These are phyloP conservation scores for Epinotia brunnichana DNA, from an alignment of 2,888 invertebrate genomes.

Conservation along the genomic window DNA sequence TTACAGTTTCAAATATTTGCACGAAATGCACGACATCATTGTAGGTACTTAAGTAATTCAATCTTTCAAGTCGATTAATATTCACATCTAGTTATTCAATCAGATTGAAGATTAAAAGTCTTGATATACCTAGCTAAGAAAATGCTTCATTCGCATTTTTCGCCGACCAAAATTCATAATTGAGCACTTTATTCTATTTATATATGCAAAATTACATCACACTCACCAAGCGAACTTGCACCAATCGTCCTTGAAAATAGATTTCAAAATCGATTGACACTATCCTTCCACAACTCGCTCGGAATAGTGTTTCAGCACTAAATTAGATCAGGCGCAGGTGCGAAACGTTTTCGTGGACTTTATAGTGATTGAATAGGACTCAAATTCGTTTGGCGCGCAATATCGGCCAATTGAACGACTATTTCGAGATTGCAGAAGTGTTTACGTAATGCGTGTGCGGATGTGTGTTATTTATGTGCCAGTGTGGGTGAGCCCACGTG, in stretches of 20 bases:
- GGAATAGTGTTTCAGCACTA: slow-evolving; percentile 33
- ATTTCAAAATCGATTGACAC: slow-evolving; percentile 24
- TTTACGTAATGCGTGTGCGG: slow-evolving; percentile 23
- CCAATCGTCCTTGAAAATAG: slow-evolving; percentile 1
- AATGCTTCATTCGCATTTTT: not conserved
- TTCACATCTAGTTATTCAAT: not conserved
- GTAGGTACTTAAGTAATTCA: no score
- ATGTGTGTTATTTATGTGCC: slow-evolving; percentile 8
- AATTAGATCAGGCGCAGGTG: slow-evolving; percentile 42
- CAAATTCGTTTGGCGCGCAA: slow-evolving; percentile 15
- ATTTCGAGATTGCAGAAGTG: slow-evolving; percentile 36
- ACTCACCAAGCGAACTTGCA: not conserved
- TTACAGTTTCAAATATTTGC: no score
- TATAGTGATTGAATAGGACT: slow-evolving; percentile 4
- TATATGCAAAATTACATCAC: slow-evolving; percentile 23
- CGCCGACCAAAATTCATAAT: not conserved
- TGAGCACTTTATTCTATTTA: not conserved
- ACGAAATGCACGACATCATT: no score
- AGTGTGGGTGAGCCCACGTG: slow-evolving; percentile 31
- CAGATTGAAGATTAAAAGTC: not conserved
- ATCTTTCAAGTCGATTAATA: no score
- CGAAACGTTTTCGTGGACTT: slow-evolving; percentile 14
- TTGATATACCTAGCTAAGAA: not conserved
- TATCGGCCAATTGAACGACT: slow-evolving; percentile 35
- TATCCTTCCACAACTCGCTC: slow-evolving; percentile 8